These are phyloP conservation scores for Coenonympha glycerion DNA, from an alignment of 2,888 invertebrate species.

Conservation along the genomic window DNA sequence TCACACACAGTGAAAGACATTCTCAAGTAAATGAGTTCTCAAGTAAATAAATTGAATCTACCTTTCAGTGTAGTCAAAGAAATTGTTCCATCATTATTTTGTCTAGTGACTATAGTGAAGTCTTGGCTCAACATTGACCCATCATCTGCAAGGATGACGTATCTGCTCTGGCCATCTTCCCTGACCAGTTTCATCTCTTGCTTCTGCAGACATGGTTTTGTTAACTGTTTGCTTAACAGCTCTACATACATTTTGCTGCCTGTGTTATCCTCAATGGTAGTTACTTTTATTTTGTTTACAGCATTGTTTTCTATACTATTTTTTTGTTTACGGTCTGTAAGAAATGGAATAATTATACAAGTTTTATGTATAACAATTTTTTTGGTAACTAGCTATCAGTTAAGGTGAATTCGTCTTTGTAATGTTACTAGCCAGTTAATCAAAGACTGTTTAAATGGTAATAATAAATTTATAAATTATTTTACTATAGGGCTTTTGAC, in stretches of 20 bases:
- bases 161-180: conserved; percentile 47
- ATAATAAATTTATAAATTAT: too few species aligned
- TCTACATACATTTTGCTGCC: conserved; percentile 56
- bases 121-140: conserved; percentile 34
- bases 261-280: conserved; percentile 13
- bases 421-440: too few species aligned
- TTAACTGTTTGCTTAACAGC: conserved; percentile 41
- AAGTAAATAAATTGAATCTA: conserved; percentile 25
- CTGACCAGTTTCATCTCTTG: conserved; percentile 53
- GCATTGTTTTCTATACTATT: conserved; percentile 6
- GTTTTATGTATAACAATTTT: too few species aligned
- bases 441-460: too few species aligned
- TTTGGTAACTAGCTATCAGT: too few species aligned
- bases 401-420: too few species aligned
- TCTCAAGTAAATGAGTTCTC: background rate
- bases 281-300: conserved; percentile 7
- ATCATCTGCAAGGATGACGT: conserved; percentile 49
- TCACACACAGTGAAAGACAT: background rate
- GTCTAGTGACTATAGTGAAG: conserved; percentile 54
- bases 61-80: conserved; percentile 56
- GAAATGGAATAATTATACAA: too few species aligned
- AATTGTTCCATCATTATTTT: conserved; percentile 64
- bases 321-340: too few species aligned
- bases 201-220: conserved; percentile 43
- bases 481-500: too few species aligned